phyloP scores from a whole-genome alignment of 1,140 invertebrate species.

The Drosophila carrolli region DNA sequence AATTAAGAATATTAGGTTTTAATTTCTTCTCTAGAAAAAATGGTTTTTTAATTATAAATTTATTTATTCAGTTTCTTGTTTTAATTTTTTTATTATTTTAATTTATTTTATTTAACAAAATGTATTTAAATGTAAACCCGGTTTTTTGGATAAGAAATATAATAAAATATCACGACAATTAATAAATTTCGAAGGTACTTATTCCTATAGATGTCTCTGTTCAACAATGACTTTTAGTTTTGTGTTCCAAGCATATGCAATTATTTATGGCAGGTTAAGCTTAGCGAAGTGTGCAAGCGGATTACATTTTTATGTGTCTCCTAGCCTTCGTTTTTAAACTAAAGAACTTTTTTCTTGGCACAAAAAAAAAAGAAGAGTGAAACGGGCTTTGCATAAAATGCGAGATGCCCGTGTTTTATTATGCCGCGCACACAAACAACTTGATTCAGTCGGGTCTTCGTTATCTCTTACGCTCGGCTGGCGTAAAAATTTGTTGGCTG shows the following conservation, averaged over 20 bases:
- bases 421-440: slow-evolving; percentile 28
- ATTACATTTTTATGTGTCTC: slow-evolving; percentile 72
- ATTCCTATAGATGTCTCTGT: not conserved
- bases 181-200: not conserved
- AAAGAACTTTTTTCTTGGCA: slow-evolving; percentile 18
- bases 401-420: slow-evolving; percentile 38
- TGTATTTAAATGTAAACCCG: no score
- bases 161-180: no score
- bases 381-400: slow-evolving; percentile 72
- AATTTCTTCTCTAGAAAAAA: no score
- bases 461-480: slow-evolving; percentile 69
- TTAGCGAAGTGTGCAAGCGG: slow-evolving; percentile 34
- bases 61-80: no score
- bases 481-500: slow-evolving; percentile 59
- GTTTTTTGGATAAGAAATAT: no score
- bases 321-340: slow-evolving; percentile 12
- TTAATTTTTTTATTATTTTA: no score
- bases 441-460: slow-evolving; percentile 41
- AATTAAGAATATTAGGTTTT: no score
- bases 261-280: slow-evolving; percentile 68
- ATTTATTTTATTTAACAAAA: no score
- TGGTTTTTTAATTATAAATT: no score
- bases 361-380: slow-evolving; percentile 27
- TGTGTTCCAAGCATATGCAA: slow-evolving; percentile 30
- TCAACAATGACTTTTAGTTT: not conserved